Base-by-base conservation (phyloP, 2,113 vertebrate species). In the Cottus gobio region DNA sequence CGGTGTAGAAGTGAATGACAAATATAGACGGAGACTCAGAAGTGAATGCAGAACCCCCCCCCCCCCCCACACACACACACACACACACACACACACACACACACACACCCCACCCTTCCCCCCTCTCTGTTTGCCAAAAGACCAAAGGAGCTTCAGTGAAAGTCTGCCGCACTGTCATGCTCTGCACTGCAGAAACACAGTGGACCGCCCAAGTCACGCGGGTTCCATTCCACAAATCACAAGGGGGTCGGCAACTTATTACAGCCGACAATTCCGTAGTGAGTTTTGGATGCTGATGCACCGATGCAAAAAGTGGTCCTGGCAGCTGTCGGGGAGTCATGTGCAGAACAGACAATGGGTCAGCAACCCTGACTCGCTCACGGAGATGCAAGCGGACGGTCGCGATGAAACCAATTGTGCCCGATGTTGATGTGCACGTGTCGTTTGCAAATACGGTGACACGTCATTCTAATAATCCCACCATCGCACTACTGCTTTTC, bases 1-100 rank as follows among this genome's bases (percentile, higher is more conserved):
- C 56, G 76, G 76, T 60, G 54, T 72, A 12, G 67, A 82, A 80
- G 58, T 71, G 76, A 86, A 84, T 89, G 87, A 90, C 77, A 89
- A 86, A 86, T 86, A 56, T 50, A 87, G 78, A 77, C 34, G 4
- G 26, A 80, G 83, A 74, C 48, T 57, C 62, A 71, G 72, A 71
- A 67, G 28, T 31, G 57, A 73, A 79, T 76, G 80, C 66, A 52
- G 79, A 82, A 24, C 0, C 62, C 73, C 57, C 22, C 9, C 75
- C 57, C 16, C 11, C 37, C 37, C 6, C 13, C 22, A n/a, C n/a
- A n/a, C n/a, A n/a, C n/a, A n/a, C n/a, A n/a, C n/a, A n/a, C n/a
- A n/a, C n/a, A n/a, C n/a, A n/a, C n/a, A n/a, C n/a, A n/a, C n/a
- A n/a, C n/a, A n/a, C n/a, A n/a, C n/a, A n/a, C n/a, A n/a, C n/a